Evolutionary conservation across 2,888 invertebrate genomes (phyloP).

Genomic region (Drosophila lutescens): DNA sequence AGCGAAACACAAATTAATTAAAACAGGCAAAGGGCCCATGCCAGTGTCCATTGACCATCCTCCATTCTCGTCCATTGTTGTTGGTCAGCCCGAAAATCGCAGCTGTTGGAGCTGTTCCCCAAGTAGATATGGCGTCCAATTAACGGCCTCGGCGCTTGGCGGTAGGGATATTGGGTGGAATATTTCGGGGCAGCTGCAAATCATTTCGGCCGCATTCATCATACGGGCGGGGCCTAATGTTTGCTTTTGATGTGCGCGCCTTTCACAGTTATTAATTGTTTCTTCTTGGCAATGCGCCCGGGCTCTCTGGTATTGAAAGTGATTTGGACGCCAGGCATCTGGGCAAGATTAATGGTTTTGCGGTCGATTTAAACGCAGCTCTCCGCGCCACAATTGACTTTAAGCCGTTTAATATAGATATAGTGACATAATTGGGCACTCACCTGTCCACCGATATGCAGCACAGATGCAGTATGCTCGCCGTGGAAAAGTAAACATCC

Average conservation of each 20-base stretch:
- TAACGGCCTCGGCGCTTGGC: constrained; percentile 47
- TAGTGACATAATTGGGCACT: constrained; percentile 47
- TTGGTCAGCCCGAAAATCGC: constrained; percentile 39
- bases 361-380: constrained; percentile 27
- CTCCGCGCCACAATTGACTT: background rate
- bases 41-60: constrained; percentile 45
- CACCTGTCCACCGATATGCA: constrained; percentile 93
- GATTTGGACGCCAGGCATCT: constrained; percentile 48
- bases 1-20: constrained; percentile 77
- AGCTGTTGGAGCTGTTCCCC: constrained; percentile 54
- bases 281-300: constrained; percentile 46
- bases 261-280: constrained; percentile 75
- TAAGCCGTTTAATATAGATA: constrained; percentile 7
- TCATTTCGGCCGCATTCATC: constrained; percentile 79
- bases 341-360: constrained; percentile 67
- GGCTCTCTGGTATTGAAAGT: constrained; percentile 40
- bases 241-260: constrained; percentile 75
- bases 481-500: constrained; percentile 97
- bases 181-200: constrained; percentile 53
- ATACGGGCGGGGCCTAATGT: constrained; percentile 69
- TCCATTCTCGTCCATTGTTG: constrained; percentile 37
- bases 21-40: constrained; percentile 62
- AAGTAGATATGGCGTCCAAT: constrained; percentile 61
- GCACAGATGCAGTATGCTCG: constrained; percentile 96
- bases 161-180: background rate